These are phyloP conservation scores for Rhyacichthys aspro DNA, from an alignment of 2,797 vertebrate species.

Conservation along the genomic window DNA sequence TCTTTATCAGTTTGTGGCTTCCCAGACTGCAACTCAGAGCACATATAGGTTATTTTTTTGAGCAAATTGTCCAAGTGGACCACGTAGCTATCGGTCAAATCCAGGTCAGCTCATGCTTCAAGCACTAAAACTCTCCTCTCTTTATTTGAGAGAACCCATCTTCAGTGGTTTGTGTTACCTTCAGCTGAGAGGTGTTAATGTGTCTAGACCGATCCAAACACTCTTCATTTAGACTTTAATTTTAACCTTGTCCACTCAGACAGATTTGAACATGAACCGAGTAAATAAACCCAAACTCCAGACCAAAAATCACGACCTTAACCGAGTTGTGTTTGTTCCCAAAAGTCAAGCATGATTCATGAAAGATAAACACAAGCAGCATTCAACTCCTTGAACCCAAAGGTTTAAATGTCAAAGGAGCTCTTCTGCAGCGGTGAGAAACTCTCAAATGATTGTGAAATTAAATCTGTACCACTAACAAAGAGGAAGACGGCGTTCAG, in stretches of 20 bases:
- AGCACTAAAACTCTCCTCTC: too few relatives aligned
- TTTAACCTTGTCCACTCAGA: not conserved
- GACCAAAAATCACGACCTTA: slow-evolving; percentile 1
- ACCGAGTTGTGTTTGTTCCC: not conserved
- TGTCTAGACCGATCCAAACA: not conserved
- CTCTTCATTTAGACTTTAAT: too few relatives aligned
- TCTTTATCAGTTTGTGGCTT: too few relatives aligned
- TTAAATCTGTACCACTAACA: not conserved
- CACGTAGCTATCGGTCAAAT: not conserved
- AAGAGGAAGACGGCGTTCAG: not conserved
- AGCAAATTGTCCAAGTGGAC: too few relatives aligned
- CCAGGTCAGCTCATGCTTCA: not conserved
- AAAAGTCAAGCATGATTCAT: not conserved
- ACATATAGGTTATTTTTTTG: too few relatives aligned
- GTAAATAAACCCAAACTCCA: slow-evolving; percentile 4
- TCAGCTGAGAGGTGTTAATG: not conserved
- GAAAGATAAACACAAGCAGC: not conserved
- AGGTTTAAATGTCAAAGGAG: too few relatives aligned
- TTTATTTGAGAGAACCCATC: not conserved
- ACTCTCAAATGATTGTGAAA: not conserved
- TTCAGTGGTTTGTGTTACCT: not conserved
- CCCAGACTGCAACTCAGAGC: too few relatives aligned
- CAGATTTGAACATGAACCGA: not conserved
- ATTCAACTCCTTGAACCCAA: too few relatives aligned
- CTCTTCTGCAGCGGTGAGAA: not conserved